Conservation (phyloP, 2,113 vertebrate species). For the Hippocampus mohnikei region DNA sequence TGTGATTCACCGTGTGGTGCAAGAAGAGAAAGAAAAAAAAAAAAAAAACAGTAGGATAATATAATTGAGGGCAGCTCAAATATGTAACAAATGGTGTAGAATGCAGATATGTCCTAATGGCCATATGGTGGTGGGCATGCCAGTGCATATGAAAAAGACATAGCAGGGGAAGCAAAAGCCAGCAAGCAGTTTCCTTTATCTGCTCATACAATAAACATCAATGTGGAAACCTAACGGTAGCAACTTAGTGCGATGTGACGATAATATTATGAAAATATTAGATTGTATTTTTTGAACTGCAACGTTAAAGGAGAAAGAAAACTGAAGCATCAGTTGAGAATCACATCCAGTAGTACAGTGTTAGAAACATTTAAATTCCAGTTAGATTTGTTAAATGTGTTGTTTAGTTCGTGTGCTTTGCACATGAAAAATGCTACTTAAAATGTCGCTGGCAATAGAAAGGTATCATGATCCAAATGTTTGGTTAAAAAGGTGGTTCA, state of each 20-base stretch:
- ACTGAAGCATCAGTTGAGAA: no score
- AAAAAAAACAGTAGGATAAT: conserved; percentile 25
- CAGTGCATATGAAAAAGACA: background rate
- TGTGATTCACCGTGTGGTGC: conserved; percentile 24
- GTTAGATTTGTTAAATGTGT: background rate
- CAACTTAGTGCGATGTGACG: background rate
- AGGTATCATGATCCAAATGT: background rate
- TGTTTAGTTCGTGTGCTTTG: background rate
- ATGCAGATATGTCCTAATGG: conserved; percentile 15
- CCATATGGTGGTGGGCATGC: conserved; percentile 33
- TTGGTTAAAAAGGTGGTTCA: background rate
- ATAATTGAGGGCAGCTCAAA: conserved; percentile 30
- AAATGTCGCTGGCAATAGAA: background rate
- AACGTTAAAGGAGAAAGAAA: no score
- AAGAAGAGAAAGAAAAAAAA: conserved; percentile 26
- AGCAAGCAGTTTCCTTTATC: background rate
- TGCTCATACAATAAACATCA: background rate
- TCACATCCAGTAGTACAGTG: background rate
- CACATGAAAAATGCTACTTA: background rate
- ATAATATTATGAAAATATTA: background rate
- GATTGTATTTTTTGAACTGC: no score
- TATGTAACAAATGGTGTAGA: conserved; percentile 11
- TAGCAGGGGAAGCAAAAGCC: background rate
- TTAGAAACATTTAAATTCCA: background rate
- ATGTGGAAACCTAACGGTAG: background rate